Evolutionary conservation across 2,888 invertebrate species (phyloP), one percentile per base, ranked within the genome.

Genomic region (Ectropis crepuscularia): DNA sequence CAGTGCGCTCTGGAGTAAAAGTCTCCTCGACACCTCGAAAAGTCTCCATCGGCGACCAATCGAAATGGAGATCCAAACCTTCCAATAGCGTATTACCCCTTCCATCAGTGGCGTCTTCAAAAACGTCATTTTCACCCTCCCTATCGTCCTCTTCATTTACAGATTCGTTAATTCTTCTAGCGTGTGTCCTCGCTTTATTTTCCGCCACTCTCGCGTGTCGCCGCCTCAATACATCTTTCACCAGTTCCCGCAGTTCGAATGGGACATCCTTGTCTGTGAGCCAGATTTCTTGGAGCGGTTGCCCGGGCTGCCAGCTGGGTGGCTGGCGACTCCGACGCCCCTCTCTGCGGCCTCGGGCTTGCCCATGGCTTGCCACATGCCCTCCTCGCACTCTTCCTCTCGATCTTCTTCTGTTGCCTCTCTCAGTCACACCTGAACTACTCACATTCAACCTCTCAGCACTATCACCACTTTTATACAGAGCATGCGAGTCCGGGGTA

Each of bases 211-310:
- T 45, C 45, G 9, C 45, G 6, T 45, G n/a, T 45, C 45, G 45
- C 5, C 45, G 10, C 45, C 45, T 45, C 5, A n/a, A n/a, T 6
- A 28, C 49, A 49, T 49, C 16, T 36, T 5, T 28, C 49, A 12
- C 49, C 49, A 49, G 5, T 12, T 55, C 41, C n/a, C 28, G 48
- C 16, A 57, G 9, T 16, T 63, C 50, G 10, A 2, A 8, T 6
- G 63, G 63, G 5, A 63, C 46, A 38, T 59, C 63, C 6, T 49
- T 54, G 9, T 59, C 59, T 2, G n/a, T 58, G 6, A 38, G 5
- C 49, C 53, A 59, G 7, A 63, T 51, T 51, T 63, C 63, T 9
- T 45, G 6, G 0, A 62, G 53, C 6, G 57, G 53, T 9, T 53
- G 39, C 0, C 57, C 57, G 37, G 39, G 6, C 12, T 45, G 2